Conservation (phyloP, 2,797 vertebrate species). For the Hoplostethus atlanticus region DNA sequence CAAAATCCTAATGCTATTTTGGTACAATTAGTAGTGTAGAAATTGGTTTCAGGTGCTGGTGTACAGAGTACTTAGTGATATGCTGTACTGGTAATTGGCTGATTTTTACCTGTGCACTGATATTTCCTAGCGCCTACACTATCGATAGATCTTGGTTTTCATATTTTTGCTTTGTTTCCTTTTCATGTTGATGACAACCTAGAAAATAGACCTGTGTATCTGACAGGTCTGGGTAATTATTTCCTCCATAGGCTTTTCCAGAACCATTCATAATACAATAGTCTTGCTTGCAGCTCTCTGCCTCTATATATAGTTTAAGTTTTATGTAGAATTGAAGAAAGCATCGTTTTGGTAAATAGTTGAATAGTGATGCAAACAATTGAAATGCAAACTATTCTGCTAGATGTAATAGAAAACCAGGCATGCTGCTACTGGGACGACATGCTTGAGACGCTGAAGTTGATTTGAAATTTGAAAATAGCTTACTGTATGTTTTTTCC, state of each 20-base stretch:
- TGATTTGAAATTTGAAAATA: neutral
- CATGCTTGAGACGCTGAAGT: neutral
- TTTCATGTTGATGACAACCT: neutral
- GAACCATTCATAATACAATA: neutral
- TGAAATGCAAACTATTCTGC: neutral
- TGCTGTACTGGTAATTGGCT: too few relatives aligned
- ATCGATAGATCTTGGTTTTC: neutral
- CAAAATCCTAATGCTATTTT: slow-evolving; percentile 2
- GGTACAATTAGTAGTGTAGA: neutral
- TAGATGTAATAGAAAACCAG: neutral
- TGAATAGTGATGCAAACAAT: neutral
- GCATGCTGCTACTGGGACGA: neutral
- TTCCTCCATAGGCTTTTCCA: neutral
- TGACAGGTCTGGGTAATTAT: neutral
- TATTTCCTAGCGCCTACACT: too few relatives aligned
- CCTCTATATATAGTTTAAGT: neutral
- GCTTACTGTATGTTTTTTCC: neutral
- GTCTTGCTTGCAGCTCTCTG: neutral
- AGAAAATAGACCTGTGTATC: neutral
- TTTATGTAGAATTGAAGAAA: neutral
- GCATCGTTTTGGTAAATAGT: neutral
- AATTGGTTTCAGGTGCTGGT: too few relatives aligned
- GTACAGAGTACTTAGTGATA: too few relatives aligned
- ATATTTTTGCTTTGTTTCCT: neutral
- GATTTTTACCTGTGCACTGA: too few relatives aligned